Evolutionary conservation across 2,888 invertebrate species (phyloP), one percentile per base, ranked within the genome.

Genomic region (Acleris emargana): DNA sequence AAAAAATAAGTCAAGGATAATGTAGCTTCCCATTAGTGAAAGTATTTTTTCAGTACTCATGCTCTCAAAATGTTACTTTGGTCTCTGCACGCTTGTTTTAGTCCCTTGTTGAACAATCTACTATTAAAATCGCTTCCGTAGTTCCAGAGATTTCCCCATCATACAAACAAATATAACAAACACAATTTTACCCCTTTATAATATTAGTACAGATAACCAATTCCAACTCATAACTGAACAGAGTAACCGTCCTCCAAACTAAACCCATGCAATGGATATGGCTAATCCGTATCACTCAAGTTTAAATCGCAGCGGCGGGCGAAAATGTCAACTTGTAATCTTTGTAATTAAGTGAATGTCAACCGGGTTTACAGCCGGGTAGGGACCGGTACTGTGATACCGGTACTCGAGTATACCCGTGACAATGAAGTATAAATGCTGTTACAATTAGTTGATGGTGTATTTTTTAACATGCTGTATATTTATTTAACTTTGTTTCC

Each of bases 261-360:
- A 58, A 60, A 47, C 32, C 58, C 63, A 60, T 57, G 66, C 50
- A 78, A 81, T 76, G 82, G 78, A 80, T 80, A 76, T 73, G 77
- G 71, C 73, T 89, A 91, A 91, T 89, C 90, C 89, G 76, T 80
- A 82, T 79, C 86, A 83, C 82, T 88, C 88, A 86, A 83, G 83
- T 88, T 87, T 85, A 86, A 87, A 88, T 84, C 84, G 85, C 80
- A 76, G 77, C 76, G 72, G 76, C 79, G 79, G 80, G 84, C 83
- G 84, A 88, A 88, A 90, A 86, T 85, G 91, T 91, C 91, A 91
- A 86, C 82, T 88, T 88, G 85, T 91, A 91, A 92, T 92, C 91
- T 91, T 84, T 75, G 89, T 90, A 91, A 92, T 92, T 91, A 92
- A 91, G 89, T 92, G 86, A 87, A 81, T 82, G 91, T 89, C 91